These are phyloP conservation scores for Drosophila macrothrix DNA, from an alignment of 2,888 invertebrate species.

Conservation along the genomic window DNA sequence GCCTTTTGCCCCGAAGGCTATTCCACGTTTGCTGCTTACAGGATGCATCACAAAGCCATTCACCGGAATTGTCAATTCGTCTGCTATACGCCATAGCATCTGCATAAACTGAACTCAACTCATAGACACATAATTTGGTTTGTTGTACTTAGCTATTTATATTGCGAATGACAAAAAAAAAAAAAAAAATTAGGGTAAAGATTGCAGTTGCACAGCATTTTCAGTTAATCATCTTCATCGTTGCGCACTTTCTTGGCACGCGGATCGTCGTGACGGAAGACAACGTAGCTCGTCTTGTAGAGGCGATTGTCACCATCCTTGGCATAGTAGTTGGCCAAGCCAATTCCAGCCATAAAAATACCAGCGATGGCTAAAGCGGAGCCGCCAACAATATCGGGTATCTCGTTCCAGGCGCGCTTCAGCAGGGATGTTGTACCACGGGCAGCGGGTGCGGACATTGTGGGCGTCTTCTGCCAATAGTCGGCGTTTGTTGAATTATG, in stretches of 20 bases:
- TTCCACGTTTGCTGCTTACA: constrained; percentile 50
- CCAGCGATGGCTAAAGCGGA: constrained; percentile 87
- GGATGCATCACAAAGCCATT: constrained; percentile 46
- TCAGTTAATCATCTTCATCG: constrained; percentile 83
- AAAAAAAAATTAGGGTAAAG: constrained; percentile 25
- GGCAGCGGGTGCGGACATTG: constrained; percentile 80
- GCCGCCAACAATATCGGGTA: constrained; percentile 89
- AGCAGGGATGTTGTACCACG: constrained; percentile 79
- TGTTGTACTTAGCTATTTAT: constrained; percentile 64
- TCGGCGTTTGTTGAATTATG: neutral
- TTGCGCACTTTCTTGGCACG: constrained; percentile 86
- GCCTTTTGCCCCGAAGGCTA: constrained; percentile 40
- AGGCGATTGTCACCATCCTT: constrained; percentile 89
- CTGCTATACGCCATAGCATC: constrained; percentile 20
- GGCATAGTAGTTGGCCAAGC: constrained; percentile 86
- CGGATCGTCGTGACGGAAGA: constrained; percentile 90
- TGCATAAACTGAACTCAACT: neutral
- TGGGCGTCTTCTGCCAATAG: constrained; percentile 24
- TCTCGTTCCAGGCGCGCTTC: constrained; percentile 87
- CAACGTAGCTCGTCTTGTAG: constrained; percentile 88
- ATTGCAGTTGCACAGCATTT: constrained; percentile 27
- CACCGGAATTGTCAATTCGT: constrained; percentile 37
- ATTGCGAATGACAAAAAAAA: constrained; percentile 33
- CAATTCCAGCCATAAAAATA: constrained; percentile 85
- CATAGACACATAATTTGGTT: constrained; percentile 10